Evolutionary conservation across 2,797 vertebrate species (phyloP).

Genomic region (Xiphophorus birchmanni): DNA sequence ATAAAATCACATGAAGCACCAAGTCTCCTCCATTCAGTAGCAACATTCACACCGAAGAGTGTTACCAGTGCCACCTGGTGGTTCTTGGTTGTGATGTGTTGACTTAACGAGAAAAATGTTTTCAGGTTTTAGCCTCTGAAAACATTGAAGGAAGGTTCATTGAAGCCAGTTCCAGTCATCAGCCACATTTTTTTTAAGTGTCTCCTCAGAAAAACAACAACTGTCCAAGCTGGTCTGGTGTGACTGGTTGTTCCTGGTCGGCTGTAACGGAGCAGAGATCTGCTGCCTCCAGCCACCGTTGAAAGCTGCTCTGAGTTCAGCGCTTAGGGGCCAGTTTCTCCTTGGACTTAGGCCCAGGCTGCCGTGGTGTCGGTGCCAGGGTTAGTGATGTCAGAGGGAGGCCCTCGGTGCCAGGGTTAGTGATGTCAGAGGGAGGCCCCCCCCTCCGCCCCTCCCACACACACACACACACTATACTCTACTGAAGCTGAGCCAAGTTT

Average conservation of each 20-base stretch:
- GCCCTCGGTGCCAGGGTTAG: background rate
- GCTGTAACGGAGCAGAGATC: background rate
- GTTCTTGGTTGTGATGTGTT: background rate
- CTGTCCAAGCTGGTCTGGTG: background rate
- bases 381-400: slow-evolving; percentile 28
- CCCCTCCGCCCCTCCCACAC: no score
- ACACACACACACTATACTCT: background rate
- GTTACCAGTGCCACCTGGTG: no score
- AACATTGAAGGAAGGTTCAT: no score
- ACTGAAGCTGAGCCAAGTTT: slow-evolving; percentile 2
- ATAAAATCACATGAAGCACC: no score
- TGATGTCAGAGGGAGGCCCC: slow-evolving; percentile 28
- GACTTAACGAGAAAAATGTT: background rate
- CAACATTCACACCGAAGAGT: no score
- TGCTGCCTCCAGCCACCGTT: background rate
- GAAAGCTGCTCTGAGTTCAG: slow-evolving; percentile 18
- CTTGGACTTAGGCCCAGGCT: slow-evolving; percentile 8
- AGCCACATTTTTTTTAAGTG: background rate
- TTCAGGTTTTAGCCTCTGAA: background rate
- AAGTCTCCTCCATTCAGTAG: no score
- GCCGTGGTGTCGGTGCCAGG: slow-evolving; percentile 2
- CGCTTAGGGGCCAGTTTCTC: slow-evolving; percentile 3
- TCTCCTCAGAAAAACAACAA: background rate
- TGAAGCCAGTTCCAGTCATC: background rate
- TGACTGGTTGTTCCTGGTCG: background rate